phyloP scores from a whole-genome alignment of 2,888 invertebrate species.

The Nomada ferruginata region DNA sequence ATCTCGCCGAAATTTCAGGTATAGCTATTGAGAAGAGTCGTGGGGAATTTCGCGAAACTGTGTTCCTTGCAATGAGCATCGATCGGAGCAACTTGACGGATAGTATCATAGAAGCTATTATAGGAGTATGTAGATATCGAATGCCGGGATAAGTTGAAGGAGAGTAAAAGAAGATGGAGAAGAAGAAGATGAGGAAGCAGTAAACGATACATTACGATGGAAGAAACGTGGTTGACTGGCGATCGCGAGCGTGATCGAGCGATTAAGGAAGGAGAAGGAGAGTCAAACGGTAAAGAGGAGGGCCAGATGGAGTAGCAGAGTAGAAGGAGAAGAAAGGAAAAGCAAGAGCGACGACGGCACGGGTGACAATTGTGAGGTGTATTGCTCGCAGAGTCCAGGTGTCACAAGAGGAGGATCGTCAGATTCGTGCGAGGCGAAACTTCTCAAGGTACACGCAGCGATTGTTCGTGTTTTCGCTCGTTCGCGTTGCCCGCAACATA shows the following conservation, averaged over 20 bases:
- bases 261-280: constrained; percentile 26
- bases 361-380: constrained; percentile 62
- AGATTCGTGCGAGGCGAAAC: constrained; percentile 64
- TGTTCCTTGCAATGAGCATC: too few relatives aligned
- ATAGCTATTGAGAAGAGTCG: too few relatives aligned
- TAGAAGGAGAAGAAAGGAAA: constrained; percentile 64
- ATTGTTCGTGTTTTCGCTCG: not conserved
- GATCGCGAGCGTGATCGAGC: constrained; percentile 10
- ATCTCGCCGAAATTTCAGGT: too few relatives aligned
- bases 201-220: not conserved
- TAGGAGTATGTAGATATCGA: too few relatives aligned
- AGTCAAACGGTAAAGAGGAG: constrained; percentile 14
- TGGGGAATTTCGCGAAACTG: too few relatives aligned
- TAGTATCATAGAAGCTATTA: too few relatives aligned
- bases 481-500: not conserved
- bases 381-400: constrained; percentile 63
- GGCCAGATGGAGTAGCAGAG: constrained; percentile 38
- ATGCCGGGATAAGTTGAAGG: not conserved
- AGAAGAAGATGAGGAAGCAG: not conserved
- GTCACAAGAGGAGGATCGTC: constrained; percentile 56
- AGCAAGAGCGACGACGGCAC: constrained; percentile 50
- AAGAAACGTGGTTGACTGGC: constrained; percentile 16
- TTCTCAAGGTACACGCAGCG: constrained; percentile 43
- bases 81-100: not conserved
- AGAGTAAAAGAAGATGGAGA: not conserved